A percentile compares a stretch with the other conserved stretches of the same genome.
These are phyloP conservation scores for Eurystomus glaucurus DNA, from an alignment of 2,797 vertebrate genomes.

Conservation along the genomic window DNA sequence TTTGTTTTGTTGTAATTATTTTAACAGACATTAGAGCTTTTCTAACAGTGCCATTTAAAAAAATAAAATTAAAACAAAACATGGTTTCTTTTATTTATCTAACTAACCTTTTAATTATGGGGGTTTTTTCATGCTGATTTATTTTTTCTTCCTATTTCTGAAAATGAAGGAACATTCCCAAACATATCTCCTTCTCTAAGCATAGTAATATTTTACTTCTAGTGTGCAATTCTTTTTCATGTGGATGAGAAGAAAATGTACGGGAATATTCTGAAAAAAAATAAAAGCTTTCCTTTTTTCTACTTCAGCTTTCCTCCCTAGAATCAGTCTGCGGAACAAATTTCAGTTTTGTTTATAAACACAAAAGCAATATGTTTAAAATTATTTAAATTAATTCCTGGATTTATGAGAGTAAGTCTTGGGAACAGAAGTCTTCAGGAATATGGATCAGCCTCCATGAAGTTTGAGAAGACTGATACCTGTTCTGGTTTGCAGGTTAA, in stretches of 20 bases:
- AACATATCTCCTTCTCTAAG: neutral
- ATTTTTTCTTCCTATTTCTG: neutral
- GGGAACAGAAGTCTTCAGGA: neutral
- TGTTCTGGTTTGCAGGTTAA: neutral
- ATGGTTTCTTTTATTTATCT: neutral
- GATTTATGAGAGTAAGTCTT: neutral
- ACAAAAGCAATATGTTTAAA: neutral
- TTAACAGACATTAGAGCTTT: neutral
- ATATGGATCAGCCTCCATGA: neutral
- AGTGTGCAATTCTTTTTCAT: neutral
- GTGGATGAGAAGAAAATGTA: neutral
- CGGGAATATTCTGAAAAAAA: neutral
- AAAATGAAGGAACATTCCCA: neutral
- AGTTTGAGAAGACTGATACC: neutral
- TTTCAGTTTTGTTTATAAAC: neutral
- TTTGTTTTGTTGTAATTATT: neutral
- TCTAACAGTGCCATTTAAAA: rapidly evolving
- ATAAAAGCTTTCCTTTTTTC: neutral
- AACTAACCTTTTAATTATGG: neutral
- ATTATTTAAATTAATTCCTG: neutral
- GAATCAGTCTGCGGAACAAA: neutral
- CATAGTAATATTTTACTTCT: neutral
- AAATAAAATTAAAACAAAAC: neutral
- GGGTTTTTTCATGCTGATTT: neutral
- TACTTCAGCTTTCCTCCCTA: neutral